Percentiles rank a stretch among this genome's conserved stretches.
phyloP scores from a whole-genome alignment of 2,113 vertebrate genomes.

The Struthio camelus region DNA sequence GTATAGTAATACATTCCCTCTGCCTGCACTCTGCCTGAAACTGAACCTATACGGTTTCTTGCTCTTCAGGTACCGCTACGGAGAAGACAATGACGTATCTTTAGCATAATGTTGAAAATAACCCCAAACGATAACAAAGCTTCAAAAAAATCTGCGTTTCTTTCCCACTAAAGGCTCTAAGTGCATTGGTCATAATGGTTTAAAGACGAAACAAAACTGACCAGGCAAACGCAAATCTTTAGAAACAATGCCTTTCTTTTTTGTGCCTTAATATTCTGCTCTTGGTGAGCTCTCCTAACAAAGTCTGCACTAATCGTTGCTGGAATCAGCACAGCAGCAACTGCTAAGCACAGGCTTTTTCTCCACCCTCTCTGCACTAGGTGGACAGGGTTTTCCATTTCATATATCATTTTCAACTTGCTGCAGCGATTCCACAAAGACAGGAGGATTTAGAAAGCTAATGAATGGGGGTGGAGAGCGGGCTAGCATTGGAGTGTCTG shows the following conservation, averaged over 20 bases:
- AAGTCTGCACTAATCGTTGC: conserved; percentile 18
- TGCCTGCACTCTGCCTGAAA: not conserved
- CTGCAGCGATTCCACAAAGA: conserved; percentile 62
- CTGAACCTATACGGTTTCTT: not conserved
- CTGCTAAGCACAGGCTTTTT: conserved; percentile 30
- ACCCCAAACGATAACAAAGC: not conserved
- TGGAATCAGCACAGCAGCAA: not conserved
- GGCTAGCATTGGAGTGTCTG: not conserved
- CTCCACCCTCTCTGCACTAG: conserved; percentile 47
- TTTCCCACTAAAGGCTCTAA: not conserved
- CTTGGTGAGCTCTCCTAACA: not conserved
- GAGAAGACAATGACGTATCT: not conserved
- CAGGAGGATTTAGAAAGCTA: conserved; percentile 71
- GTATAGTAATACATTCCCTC: not conserved
- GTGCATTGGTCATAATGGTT: not conserved
- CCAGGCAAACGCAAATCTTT: not conserved
- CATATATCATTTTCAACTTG: conserved; percentile 61
- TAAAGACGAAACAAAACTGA: not conserved
- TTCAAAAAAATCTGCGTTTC: not conserved
- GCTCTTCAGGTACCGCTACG: not conserved
- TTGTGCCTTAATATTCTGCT: conserved; percentile 27
- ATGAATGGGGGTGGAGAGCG: conserved; percentile 55
- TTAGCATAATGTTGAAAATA: not conserved
- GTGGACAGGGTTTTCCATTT: conserved; percentile 56
- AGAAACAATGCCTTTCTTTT: conserved; percentile 23